Conservation (phyloP, 1,140 invertebrate genomes). For the Gryllus bimaculatus region DNA sequence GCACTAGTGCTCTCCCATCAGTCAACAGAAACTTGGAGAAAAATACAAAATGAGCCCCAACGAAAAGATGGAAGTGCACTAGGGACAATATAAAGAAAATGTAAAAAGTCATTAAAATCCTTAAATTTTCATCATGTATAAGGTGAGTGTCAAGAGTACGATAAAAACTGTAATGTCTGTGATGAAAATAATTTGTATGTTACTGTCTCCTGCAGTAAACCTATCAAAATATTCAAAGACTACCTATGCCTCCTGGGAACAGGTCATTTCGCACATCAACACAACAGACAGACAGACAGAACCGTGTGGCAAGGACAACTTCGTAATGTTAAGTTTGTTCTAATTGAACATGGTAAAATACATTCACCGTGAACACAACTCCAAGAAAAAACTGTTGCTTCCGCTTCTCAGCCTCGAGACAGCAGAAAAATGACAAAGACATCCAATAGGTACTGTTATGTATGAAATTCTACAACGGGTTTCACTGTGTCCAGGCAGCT, state of each 20-base stretch:
- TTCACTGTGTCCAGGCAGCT: neutral
- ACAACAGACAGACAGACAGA: conserved; percentile 15
- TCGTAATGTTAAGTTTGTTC: conserved; percentile 10
- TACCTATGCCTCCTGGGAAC: conserved; percentile 8
- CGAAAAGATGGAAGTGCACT: neutral
- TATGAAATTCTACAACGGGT: conserved; percentile 17
- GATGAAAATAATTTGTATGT: conserved; percentile 13
- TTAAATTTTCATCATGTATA: neutral
- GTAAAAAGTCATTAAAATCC: neutral
- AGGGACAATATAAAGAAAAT: neutral
- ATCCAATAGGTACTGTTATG: conserved; percentile 15
- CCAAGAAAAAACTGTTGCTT: conserved; percentile 3
- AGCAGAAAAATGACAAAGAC: conserved; percentile 10
- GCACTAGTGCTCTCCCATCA: neutral
- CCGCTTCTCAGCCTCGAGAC: conserved; percentile 4
- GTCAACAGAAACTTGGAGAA: neutral
- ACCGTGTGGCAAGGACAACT: conserved; percentile 17
- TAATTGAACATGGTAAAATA: conserved; percentile 17
- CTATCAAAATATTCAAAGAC: conserved; percentile 12
- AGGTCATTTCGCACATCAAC: conserved; percentile 17
- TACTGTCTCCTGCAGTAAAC: conserved; percentile 12
- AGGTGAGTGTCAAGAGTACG: neutral
- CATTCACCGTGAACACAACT: conserved; percentile 14
- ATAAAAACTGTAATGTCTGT: conserved; percentile 7
- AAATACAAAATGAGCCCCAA: neutral